These are phyloP conservation scores for Bombus superbus DNA, from an alignment of 1,140 invertebrate species.

Conservation along the genomic window DNA sequence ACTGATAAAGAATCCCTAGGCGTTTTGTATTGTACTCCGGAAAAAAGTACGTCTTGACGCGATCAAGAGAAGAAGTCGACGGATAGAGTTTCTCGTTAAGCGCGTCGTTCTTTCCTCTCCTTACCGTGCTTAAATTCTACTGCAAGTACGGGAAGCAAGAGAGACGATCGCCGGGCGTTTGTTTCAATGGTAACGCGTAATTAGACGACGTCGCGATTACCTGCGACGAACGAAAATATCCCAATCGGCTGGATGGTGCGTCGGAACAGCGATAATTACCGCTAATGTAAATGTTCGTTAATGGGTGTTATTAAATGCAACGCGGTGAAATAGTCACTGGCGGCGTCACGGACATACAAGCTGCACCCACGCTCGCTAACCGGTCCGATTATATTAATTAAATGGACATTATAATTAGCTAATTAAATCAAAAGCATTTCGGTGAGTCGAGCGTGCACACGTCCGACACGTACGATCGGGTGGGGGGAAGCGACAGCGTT, in stretches of 20 bases:
- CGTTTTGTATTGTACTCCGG: neutral
- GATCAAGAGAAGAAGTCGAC: neutral
- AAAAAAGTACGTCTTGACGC: neutral
- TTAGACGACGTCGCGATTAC: slow-evolving; percentile 24
- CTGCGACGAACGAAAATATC: slow-evolving; percentile 59
- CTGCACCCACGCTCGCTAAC: slow-evolving; percentile 70
- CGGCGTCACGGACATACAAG: slow-evolving; percentile 45
- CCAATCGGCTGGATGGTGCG: slow-evolving; percentile 44
- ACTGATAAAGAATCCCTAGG: neutral
- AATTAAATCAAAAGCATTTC: slow-evolving; percentile 71
- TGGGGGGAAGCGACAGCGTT: neutral
- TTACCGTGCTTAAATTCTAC: neutral
- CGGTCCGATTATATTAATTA: slow-evolving; percentile 77
- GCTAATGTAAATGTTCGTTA: slow-evolving; percentile 80
- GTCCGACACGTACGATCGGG: neutral
- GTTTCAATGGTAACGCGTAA: neutral
- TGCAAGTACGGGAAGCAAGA: neutral
- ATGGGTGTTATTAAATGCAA: slow-evolving; percentile 81
- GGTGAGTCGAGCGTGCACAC: neutral
- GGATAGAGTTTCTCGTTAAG: slow-evolving; percentile 13
- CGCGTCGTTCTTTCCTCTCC: neutral
- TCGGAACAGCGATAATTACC: slow-evolving; percentile 74
- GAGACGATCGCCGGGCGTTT: too few relatives aligned
- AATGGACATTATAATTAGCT: slow-evolving; percentile 74
- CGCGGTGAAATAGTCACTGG: slow-evolving; percentile 73